Evolutionary conservation across 1,140 invertebrate species (phyloP), one percentile per base, ranked within the genome.

Genomic region (Grapholita molesta): DNA sequence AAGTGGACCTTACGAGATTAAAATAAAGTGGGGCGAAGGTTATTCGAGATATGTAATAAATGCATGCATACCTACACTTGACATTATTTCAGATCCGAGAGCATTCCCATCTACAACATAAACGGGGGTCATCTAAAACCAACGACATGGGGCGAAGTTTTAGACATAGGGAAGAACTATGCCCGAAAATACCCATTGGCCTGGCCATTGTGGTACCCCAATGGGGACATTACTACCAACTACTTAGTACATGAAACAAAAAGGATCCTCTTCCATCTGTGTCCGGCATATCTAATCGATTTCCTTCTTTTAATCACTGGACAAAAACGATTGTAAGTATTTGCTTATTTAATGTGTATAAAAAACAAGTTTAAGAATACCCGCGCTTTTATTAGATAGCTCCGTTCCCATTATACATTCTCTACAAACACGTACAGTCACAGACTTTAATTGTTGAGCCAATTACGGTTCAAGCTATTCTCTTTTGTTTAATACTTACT

Each of bases 141-240:
- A 18, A 93, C 95, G 0, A 95, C 95, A 0, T 99, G 97, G 97
- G 95, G 95, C 12, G 95, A 97, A 65, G 93, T 98, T 18, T 84
- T 97, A 61, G 82, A 94, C 7, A 93, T 94, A 66, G 96, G 95
- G 5, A 95, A 94, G 66, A 72, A 73, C 0, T 86, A 86, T 30
- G 85, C 75, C 1, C 77, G 86, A 0, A 77, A 85, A 25, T 79
- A 79, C 73, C 94, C 94, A 0, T 82, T 95, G 35, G 93, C 93
- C 18, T 93, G 93, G 81, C 93, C 94, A 0, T 77, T 95, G 3
- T 95, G 94, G 94, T 95, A 94, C 76, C 94, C 94, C 4, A 92
- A 93, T 66, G 94, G 94, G 11, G 90, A 90, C 24, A 95, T 95
- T 68, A 94, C 93, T 11, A 94, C 92, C 1, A 94, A 93, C 70